A percentile compares a stretch with the other conserved stretches of the same genome.
These are phyloP conservation scores for Silurus lanzhouensis DNA, from an alignment of 2,797 vertebrate species.

Conservation along the genomic window DNA sequence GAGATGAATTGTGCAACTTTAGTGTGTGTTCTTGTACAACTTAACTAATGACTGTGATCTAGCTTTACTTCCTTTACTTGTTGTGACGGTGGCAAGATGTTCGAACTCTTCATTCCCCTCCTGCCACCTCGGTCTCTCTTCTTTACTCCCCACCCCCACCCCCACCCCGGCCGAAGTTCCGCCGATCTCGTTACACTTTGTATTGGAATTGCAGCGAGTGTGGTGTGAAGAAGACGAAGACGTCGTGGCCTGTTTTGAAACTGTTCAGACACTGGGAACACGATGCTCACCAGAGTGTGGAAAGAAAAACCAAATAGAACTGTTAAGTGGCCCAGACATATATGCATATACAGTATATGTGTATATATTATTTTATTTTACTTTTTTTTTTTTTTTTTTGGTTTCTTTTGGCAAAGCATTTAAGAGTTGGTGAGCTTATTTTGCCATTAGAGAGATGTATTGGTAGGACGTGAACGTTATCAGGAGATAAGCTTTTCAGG, in stretches of 20 bases:
- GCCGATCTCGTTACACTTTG: conserved; percentile 78
- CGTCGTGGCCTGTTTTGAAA: conserved; percentile 73
- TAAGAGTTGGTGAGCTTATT: conserved; percentile 88
- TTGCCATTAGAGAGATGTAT: conserved; percentile 85
- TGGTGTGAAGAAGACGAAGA: conserved; percentile 71
- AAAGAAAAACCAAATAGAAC: conserved; percentile 83
- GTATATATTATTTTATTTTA: conserved; percentile 73
- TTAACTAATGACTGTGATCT: conserved; percentile 82
- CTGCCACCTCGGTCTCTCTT: conserved; percentile 56
- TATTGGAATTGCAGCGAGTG: conserved; percentile 83
- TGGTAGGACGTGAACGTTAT: conserved; percentile 84
- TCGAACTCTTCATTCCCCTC: conserved; percentile 67
- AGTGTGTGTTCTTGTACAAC: conserved; percentile 80
- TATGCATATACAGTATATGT: conserved; percentile 76
- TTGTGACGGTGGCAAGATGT: conserved; percentile 72
- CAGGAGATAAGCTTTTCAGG: conserved; percentile 86
- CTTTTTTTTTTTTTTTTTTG: conserved; percentile 54
- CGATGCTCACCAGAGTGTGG: conserved; percentile 76
- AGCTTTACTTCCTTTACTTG: conserved; percentile 80
- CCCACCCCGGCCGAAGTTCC: conserved; percentile 32
- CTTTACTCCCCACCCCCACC: not conserved
- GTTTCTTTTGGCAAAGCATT: conserved; percentile 76
- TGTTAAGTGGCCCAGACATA: conserved; percentile 79
- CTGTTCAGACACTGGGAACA: conserved; percentile 67
- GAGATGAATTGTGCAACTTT: conserved; percentile 74